These are phyloP conservation scores for Celastrina argiolus DNA, from an alignment of 2,888 invertebrate species.

Conservation along the genomic window DNA sequence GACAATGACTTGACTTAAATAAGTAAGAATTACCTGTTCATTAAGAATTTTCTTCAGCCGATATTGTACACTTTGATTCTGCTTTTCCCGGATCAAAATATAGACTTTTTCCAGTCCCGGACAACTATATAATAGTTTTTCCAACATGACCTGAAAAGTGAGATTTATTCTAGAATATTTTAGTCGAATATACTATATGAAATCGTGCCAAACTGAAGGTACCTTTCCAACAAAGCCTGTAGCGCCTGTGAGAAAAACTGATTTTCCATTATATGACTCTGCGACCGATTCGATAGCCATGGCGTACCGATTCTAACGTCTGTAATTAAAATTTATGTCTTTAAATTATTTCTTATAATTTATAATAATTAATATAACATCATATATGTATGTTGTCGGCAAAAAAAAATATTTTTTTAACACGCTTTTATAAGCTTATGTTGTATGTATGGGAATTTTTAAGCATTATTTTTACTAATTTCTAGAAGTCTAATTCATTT, in stretches of 20 bases:
- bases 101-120: slow-evolving; percentile 35
- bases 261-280: slow-evolving; percentile 43
- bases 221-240: slow-evolving; percentile 45
- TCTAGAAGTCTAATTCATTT: too few relatives aligned
- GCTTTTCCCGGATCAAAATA: slow-evolving; percentile 34
- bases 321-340: slow-evolving; percentile 23
- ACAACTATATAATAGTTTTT: slow-evolving; percentile 39
- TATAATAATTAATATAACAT: too few relatives aligned
- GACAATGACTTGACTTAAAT: too few relatives aligned
- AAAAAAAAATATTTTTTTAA: too few relatives aligned
- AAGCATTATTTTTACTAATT: too few relatives aligned
- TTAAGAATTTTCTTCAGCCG: slow-evolving; percentile 33
- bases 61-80: slow-evolving; percentile 28
- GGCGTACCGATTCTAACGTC: slow-evolving; percentile 15
- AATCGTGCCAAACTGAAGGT: neutral
- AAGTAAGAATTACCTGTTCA: slow-evolving; percentile 22
- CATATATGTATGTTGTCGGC: too few relatives aligned
- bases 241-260: slow-evolving; percentile 44
- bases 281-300: slow-evolving; percentile 30
- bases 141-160: slow-evolving; percentile 37
- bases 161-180: neutral
- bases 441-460: too few relatives aligned
- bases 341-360: too few relatives aligned
- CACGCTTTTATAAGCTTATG: too few relatives aligned
- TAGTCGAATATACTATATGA: neutral